phyloP scores from a whole-genome alignment of 1,140 invertebrate species.

The Saccostrea cuccullata region DNA sequence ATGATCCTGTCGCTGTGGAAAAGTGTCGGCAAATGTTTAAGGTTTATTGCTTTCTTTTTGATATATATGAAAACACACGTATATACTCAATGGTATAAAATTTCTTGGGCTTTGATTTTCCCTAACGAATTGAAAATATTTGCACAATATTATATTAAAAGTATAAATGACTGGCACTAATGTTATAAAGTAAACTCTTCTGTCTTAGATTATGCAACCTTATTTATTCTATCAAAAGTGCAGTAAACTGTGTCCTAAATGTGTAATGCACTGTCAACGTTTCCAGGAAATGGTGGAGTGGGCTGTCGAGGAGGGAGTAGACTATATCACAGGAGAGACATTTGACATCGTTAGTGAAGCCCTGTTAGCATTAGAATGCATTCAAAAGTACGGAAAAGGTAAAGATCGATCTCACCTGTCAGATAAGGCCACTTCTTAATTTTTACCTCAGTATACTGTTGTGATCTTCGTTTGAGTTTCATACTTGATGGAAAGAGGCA shows the following conservation, averaged over 20 bases:
- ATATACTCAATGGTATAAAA: too few species aligned
- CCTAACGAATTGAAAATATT: not conserved
- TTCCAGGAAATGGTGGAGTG: conserved; percentile 69
- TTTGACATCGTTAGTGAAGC: conserved; percentile 68
- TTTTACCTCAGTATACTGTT: too few species aligned
- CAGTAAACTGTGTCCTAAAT: not conserved
- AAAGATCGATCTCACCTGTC: not conserved
- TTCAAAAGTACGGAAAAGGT: conserved; percentile 69
- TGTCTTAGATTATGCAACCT: too few species aligned
- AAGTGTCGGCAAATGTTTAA: conserved; percentile 54
- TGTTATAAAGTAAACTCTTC: too few species aligned
- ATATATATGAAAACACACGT: not conserved
- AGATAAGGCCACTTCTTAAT: not conserved
- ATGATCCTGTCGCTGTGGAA: conserved; percentile 49
- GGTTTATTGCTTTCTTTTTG: conserved; percentile 6
- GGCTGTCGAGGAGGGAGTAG: conserved; percentile 65
- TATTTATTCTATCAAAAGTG: not conserved
- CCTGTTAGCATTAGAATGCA: conserved; percentile 67
- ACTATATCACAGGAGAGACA: conserved; percentile 72
- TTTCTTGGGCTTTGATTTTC: too few species aligned
- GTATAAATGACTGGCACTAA: too few species aligned
- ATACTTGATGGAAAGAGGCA: not conserved
- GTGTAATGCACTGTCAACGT: not conserved
- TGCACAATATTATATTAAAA: not conserved
- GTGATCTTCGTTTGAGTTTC: not conserved